Percentiles rank a stretch among this genome's conserved stretches.
Conservation (phyloP, 1,140 invertebrate genomes). For the Rhagoletis zephyria region DNA sequence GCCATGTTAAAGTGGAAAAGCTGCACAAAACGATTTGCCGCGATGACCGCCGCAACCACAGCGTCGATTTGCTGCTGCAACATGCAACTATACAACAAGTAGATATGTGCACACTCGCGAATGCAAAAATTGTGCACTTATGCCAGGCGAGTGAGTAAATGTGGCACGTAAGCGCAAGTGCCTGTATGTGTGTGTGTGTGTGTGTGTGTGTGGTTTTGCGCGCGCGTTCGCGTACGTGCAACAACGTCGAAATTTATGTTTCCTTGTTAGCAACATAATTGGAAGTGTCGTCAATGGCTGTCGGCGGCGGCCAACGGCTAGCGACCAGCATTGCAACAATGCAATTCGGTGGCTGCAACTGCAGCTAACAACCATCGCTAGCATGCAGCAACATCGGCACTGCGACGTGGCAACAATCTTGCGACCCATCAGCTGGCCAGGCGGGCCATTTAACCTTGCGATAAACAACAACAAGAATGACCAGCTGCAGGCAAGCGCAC, state of each 20-base stretch:
- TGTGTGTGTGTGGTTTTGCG: neutral
- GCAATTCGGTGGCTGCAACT: conserved; percentile 14
- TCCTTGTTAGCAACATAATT: conserved; percentile 59
- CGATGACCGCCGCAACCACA: neutral
- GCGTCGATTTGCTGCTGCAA: conserved; percentile 10
- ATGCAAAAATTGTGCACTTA: conserved; percentile 47
- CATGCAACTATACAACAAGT: neutral
- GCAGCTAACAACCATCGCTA: neutral
- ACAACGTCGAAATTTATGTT: conserved; percentile 58
- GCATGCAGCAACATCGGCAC: neutral
- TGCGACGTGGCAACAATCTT: conserved; percentile 46
- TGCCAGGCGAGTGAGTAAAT: neutral
- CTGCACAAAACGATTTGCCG: conserved; percentile 33
- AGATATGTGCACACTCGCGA: neutral
- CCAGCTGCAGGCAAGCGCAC: conserved; percentile 45
- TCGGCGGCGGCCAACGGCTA: neutral
- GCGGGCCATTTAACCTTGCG: conserved; percentile 11
- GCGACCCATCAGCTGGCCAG: conserved; percentile 19
- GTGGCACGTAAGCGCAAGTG: neutral
- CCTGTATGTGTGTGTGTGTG: neutral
- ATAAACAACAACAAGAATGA: conserved; percentile 46
- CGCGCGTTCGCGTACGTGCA: conserved; percentile 51
- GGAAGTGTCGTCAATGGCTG: conserved; percentile 58
- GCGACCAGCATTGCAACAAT: neutral
- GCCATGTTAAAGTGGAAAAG: neutral